A percentile compares a stretch with the other conserved stretches of the same genome.
Evolutionary conservation across 2,113 vertebrate genomes (phyloP).

Genomic region (Uria aalge): DNA sequence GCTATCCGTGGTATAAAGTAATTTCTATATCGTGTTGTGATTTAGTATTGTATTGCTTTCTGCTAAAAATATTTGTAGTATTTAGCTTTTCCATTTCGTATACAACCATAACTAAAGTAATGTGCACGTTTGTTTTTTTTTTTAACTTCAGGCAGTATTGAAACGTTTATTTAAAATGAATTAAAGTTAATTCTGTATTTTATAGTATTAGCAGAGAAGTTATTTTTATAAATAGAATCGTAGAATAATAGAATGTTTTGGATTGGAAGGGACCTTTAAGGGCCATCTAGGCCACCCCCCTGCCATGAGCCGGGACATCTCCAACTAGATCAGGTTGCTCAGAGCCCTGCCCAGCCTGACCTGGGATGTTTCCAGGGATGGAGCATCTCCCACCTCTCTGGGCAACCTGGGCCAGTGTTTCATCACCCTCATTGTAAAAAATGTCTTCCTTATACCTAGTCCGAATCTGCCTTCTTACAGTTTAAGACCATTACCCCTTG

Average conservation of each 20-base stretch:
- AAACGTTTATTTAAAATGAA: neutral
- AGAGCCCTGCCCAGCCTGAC: neutral
- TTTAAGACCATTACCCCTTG: neutral
- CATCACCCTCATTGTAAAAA: neutral
- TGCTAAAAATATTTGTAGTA: neutral
- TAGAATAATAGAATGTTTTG: neutral
- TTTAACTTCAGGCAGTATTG: neutral
- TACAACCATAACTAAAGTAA: neutral
- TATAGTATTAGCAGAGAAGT: neutral
- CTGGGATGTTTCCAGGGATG: neutral
- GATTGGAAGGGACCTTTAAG: neutral
- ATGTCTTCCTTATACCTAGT: neutral
- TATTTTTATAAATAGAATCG: neutral
- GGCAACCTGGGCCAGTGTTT: neutral
- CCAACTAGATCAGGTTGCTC: neutral
- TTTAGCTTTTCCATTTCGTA: neutral
- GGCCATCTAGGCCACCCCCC: neutral
- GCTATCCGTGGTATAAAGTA: fast-evolving
- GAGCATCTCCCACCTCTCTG: neutral
- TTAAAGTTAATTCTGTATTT: neutral
- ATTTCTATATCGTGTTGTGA: fast-evolving
- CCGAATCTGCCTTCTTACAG: neutral
- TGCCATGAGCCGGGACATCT: neutral
- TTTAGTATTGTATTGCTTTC: neutral
- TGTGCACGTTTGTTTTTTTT: neutral